These are phyloP conservation scores for Ophraella communa DNA, from an alignment of 2,888 invertebrate genomes.

Conservation along the genomic window DNA sequence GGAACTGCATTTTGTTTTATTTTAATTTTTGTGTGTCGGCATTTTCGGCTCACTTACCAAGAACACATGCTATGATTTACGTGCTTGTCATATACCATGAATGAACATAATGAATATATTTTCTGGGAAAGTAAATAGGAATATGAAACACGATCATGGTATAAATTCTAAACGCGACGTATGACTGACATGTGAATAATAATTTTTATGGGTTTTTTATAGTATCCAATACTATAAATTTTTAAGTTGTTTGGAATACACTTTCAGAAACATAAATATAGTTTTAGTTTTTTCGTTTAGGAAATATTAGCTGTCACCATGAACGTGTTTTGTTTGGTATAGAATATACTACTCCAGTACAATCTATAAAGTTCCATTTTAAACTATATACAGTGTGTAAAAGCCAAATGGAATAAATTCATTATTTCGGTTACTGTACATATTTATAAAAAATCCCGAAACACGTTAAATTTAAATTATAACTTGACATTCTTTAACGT, in stretches of 20 bases:
- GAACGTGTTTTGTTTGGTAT: not conserved
- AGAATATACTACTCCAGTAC: too few relatives aligned
- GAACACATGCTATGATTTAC: slow-evolving; percentile 6
- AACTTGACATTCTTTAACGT: too few relatives aligned
- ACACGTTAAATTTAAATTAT: too few relatives aligned
- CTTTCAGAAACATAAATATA: not conserved
- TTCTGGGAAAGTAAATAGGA: slow-evolving; percentile 2
- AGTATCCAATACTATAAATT: not conserved
- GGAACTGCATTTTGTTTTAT: not conserved
- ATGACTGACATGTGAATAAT: slow-evolving; percentile 1
- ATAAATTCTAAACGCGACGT: not conserved
- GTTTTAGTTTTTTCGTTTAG: not conserved
- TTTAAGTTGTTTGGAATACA: not conserved
- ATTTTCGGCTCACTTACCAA: not conserved
- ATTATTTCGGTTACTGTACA: too few relatives aligned
- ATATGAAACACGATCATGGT: not conserved
- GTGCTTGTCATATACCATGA: slow-evolving; percentile 3
- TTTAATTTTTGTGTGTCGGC: not conserved
- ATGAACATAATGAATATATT: not conserved
- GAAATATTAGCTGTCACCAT: not conserved
- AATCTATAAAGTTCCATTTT: too few relatives aligned
- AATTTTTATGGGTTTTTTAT: not conserved
- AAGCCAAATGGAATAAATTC: too few relatives aligned
- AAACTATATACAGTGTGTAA: too few relatives aligned
- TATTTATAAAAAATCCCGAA: too few relatives aligned